Percentiles rank a stretch among this genome's conserved stretches.
phyloP scores from a whole-genome alignment of 2,113 vertebrate genomes.

The Dipodomys stephensi region DNA sequence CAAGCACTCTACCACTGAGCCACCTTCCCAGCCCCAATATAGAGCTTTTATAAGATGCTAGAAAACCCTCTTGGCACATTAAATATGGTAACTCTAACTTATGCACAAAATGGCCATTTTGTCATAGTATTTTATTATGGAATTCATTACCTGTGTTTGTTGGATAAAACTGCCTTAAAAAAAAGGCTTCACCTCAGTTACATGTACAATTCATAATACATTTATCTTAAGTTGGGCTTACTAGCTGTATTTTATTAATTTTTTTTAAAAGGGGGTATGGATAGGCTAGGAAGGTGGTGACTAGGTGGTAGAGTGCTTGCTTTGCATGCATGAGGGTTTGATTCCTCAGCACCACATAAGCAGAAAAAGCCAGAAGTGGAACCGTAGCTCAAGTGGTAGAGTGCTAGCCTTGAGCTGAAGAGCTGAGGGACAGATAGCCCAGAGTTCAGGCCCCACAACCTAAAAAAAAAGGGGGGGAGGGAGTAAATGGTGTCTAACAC shows the following conservation, averaged over 20 bases:
- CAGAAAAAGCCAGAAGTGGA: too few species aligned
- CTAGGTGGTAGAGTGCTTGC: too few species aligned
- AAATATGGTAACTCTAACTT: constrained; percentile 18
- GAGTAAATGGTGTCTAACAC: background rate
- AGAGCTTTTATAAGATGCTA: constrained; percentile 31
- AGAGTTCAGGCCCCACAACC: too few species aligned
- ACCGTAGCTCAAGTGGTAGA: too few species aligned
- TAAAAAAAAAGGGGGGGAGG: too few species aligned
- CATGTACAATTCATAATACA: constrained; percentile 35
- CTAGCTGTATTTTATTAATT: background rate
- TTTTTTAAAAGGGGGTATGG: background rate
- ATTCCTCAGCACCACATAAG: too few species aligned
- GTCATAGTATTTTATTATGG: background rate
- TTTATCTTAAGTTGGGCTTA: background rate
- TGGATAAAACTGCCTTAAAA: constrained; percentile 5
- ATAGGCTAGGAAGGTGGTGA: too few species aligned
- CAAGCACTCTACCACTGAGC: too few species aligned
- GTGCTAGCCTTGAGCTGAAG: too few species aligned
- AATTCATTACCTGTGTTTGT: background rate
- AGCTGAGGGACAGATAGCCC: too few species aligned
- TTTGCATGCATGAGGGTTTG: too few species aligned
- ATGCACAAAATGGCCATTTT: background rate
- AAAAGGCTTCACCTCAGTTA: background rate
- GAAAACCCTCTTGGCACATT: constrained; percentile 12
- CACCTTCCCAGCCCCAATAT: too few species aligned